phyloP scores from a whole-genome alignment of 2,113 vertebrate species.

The Thomomys bottae region DNA sequence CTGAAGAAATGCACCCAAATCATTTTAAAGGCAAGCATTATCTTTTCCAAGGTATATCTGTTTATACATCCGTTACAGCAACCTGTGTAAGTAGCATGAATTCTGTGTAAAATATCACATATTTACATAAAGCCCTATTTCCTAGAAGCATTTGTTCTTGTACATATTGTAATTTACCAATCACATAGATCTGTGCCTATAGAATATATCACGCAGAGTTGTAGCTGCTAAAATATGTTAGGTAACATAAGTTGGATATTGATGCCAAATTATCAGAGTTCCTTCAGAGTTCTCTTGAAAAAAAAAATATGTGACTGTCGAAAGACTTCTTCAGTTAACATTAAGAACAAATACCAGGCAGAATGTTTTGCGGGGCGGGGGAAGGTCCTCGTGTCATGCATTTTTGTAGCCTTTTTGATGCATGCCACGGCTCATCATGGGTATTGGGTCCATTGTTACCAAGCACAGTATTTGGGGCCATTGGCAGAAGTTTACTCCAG shows the following conservation, averaged over 20 bases:
- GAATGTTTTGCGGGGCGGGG: not conserved
- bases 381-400: not conserved
- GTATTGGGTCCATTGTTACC: not conserved
- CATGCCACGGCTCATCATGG: not conserved
- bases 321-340: constrained; percentile 69
- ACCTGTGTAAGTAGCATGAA: not conserved
- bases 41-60: constrained; percentile 27
- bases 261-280: constrained; percentile 77
- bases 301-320: constrained; percentile 70
- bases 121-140: constrained; percentile 65
- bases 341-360: constrained; percentile 56
- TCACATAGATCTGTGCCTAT: constrained; percentile 73
- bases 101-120: constrained; percentile 52
- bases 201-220: constrained; percentile 65
- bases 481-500: not conserved
- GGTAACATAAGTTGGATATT: constrained; percentile 79
- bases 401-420: constrained; percentile 23
- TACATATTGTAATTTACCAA: constrained; percentile 74
- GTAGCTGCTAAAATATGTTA: constrained; percentile 78
- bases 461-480: not conserved
- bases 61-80: constrained; percentile 10
- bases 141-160: constrained; percentile 67
- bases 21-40: constrained; percentile 47
- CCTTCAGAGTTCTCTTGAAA: constrained; percentile 69
- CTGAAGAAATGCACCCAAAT: constrained; percentile 44